Base-by-base conservation (phyloP, 2,888 invertebrate species). In the Blera fallax region DNA sequence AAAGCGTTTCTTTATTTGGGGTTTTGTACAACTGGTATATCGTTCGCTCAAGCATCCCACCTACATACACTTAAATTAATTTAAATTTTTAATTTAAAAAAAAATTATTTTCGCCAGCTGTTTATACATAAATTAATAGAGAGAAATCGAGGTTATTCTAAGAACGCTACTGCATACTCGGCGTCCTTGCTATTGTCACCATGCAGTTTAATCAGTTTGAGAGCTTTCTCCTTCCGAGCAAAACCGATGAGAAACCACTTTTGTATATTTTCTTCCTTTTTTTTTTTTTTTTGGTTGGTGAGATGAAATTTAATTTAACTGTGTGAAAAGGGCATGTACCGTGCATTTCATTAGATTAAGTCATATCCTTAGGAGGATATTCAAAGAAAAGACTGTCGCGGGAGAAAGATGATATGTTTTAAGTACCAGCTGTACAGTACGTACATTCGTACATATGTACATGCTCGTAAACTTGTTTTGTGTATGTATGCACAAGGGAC, bases 341-440 rank as follows among this genome's bases (percentile, higher is more conserved):
- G 48, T 77, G 72, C 77, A 72, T 77, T 77, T 72, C 45, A 83
- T 83, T 62, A 72, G 65, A 77, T 83, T 72, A 67, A 83, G 52
- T 62, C 72, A 65, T 11, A 62, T 67, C 45, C 65, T 70, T 70
- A 65, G 69, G 58, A 65, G 40, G 34, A 64, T 7, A 62, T 37
- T 32, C 56, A 45, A 52, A 16, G 21, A 34, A 40, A 18, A 50
- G 27, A 54, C 54, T 48, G 62, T 70, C 32, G 11, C 16, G 56
- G 64, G 45, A 40, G 29, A 32, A 56, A 45, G 18, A 45, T 24
- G 16, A 48, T 54, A 37, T 16, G 56, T 40, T 40, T 54, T 56
- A 56, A 32, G 29, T 45, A n/a, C 34, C 4, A 56, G 54, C 37
- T 40, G 14, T 43, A 54, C 54, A 54, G 40, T 69, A 69, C 37